A percentile compares a stretch with the other conserved stretches of the same genome.
phyloP scores from a whole-genome alignment of 2,888 invertebrate genomes.

The Dasysyrphus tricinctus region DNA sequence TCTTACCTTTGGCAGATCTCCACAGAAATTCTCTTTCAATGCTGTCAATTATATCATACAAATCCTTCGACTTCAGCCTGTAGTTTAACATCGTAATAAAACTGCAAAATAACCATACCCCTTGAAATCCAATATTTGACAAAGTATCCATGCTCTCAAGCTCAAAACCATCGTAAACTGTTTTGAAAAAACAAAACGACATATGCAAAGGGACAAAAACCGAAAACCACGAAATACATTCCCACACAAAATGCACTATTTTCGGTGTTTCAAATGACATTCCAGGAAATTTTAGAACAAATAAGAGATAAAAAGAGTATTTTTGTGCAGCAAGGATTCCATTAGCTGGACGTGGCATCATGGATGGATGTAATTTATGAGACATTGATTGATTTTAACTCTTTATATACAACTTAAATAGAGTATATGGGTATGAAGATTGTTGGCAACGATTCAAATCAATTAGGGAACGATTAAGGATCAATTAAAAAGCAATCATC shows the following conservation, averaged over 20 bases:
- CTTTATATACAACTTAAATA: constrained; percentile 13
- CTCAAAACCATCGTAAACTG: constrained; percentile 23
- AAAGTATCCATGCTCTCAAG: constrained; percentile 21
- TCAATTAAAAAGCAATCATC: constrained; percentile 46
- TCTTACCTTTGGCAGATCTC: constrained; percentile 41
- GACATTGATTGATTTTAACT: constrained; percentile 14
- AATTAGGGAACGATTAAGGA: constrained; percentile 39
- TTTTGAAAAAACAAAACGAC: constrained; percentile 31
- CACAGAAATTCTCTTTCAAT: constrained; percentile 38
- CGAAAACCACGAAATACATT: constrained; percentile 36
- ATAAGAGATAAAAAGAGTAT: constrained; percentile 19
- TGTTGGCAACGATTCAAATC: constrained; percentile 20
- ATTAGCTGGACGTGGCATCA: constrained; percentile 31
- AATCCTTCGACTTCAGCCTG: constrained; percentile 14
- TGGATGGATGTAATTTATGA: constrained; percentile 20
- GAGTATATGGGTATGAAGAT: not conserved
- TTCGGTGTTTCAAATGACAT: constrained; percentile 31
- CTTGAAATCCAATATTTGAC: constrained; percentile 17
- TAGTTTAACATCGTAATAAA: constrained; percentile 22
- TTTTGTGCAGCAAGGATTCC: constrained; percentile 36
- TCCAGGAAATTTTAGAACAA: constrained; percentile 29
- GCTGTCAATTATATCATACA: constrained; percentile 10
- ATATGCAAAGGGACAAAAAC: constrained; percentile 33
- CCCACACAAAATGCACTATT: not conserved
- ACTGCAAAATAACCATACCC: constrained; percentile 21